Percentiles rank a stretch among this genome's conserved stretches.
phyloP scores from a whole-genome alignment of 2,888 invertebrate genomes.

The Cremastinae sp. region DNA sequence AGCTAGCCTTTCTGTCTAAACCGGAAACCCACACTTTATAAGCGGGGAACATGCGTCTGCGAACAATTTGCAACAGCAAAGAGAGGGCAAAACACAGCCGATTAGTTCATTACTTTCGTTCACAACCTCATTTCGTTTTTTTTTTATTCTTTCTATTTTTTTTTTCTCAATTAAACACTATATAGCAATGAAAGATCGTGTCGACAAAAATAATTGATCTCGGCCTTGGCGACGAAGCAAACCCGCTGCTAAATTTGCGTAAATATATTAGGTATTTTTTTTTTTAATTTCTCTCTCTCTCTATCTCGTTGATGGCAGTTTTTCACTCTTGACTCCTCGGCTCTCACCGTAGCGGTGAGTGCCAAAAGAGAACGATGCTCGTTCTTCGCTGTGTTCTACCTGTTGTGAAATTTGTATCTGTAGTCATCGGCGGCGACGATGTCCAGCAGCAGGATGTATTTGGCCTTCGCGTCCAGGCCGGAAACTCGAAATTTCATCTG shows the following conservation, averaged over 20 bases:
- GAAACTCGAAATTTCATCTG: slow-evolving; percentile 99
- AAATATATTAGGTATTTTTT: slow-evolving; percentile 9
- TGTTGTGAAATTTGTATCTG: slow-evolving; percentile 98
- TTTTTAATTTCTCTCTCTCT: slow-evolving; percentile 49
- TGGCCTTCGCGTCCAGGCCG: slow-evolving; percentile 98
- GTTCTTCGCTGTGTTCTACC: slow-evolving; percentile 81
- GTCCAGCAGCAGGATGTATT: slow-evolving; percentile 99
- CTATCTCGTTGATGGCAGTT: slow-evolving; percentile 30
- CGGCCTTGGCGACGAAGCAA: slow-evolving; percentile 52
- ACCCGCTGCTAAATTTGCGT: slow-evolving; percentile 14
- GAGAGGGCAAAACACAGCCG: slow-evolving; percentile 69
- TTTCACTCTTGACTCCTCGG: slow-evolving; percentile 53
- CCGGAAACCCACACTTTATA: slow-evolving; percentile 98
- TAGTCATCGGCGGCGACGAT: slow-evolving; percentile 99
- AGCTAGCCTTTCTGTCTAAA: slow-evolving; percentile 98
- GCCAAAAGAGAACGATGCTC: neutral
- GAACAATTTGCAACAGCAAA: slow-evolving; percentile 78
- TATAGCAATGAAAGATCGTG: neutral
- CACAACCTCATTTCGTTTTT: slow-evolving; percentile 63
- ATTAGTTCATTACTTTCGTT: slow-evolving; percentile 70
- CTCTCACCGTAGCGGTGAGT: slow-evolving; percentile 24
- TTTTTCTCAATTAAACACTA: neutral
- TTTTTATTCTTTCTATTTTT: neutral
- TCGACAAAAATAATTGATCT: slow-evolving; percentile 7
- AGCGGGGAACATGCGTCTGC: slow-evolving; percentile 98